Evolutionary conservation across 2,797 vertebrate species (phyloP).

Genomic region (Percopsis omiscomaycus): DNA sequence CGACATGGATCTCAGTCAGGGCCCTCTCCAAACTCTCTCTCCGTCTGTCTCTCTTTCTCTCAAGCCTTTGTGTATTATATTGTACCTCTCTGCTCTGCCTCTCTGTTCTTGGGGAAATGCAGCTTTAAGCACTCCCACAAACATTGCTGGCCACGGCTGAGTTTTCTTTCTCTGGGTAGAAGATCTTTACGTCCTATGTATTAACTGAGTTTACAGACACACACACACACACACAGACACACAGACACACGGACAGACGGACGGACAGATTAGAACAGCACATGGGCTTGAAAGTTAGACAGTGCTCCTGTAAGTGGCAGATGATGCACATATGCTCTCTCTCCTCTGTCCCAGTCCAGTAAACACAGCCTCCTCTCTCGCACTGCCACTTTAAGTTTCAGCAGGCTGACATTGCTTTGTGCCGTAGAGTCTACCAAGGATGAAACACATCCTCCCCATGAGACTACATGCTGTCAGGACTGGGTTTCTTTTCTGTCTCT

Average conservation of each 20-base stretch:
- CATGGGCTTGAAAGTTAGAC: conserved; percentile 43
- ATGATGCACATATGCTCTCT: conserved; percentile 13
- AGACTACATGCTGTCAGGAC: conserved; percentile 21
- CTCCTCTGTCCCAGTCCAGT: neutral
- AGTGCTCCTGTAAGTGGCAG: conserved; percentile 33
- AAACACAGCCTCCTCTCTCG: neutral
- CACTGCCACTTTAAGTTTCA: conserved; percentile 5
- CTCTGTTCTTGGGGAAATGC: neutral
- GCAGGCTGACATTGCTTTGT: conserved; percentile 27
- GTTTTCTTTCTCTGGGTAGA: neutral
- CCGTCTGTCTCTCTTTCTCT: neutral
- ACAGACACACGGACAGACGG: neutral
- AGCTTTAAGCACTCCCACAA: too few relatives aligned
- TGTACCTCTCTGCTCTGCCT: neutral
- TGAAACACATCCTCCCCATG: conserved; percentile 43
- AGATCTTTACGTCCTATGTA: neutral
- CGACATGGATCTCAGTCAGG: conserved; percentile 14
- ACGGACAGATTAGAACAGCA: conserved; percentile 8
- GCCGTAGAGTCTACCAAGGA: conserved; percentile 31
- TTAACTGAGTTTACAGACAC: neutral
- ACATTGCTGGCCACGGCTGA: neutral
- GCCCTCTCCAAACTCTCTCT: conserved; percentile 15
- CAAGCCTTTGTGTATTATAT: neutral
- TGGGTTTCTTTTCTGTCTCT: conserved; percentile 14
- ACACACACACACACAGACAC: neutral